Conservation (phyloP, 2,888 invertebrate genomes). For the Seira ritae region DNA sequence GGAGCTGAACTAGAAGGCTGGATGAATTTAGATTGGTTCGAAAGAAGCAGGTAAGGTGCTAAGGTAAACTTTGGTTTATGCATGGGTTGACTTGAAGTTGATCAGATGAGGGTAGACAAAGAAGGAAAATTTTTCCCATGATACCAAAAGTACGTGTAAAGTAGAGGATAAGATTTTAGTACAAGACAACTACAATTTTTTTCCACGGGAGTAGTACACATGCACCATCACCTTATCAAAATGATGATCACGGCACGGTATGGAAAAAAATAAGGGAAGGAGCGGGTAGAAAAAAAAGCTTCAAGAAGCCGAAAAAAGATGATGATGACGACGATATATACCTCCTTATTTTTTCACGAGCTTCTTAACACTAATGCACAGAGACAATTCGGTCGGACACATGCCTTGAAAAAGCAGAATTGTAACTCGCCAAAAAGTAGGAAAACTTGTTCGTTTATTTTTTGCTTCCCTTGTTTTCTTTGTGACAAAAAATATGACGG, state of each 20-base stretch:
- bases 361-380: background rate
- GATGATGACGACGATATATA: background rate
- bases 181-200: background rate
- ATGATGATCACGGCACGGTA: conserved; percentile 9
- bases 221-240: conserved; percentile 7
- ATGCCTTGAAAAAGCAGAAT: too few relatives aligned
- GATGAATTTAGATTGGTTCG: conserved; percentile 19
- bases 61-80: conserved; percentile 10
- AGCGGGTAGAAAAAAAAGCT: background rate
- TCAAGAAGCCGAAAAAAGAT: background rate
- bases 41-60: background rate
- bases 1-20: background rate
- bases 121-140: conserved; percentile 17
- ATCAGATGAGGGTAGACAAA: conserved; percentile 19
- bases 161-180: conserved; percentile 3
- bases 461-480: too few relatives aligned
- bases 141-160: background rate
- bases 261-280: conserved; percentile 1
- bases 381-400: conserved; percentile 9
- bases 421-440: too few relatives aligned
- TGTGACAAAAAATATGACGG: background rate
- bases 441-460: too few relatives aligned
- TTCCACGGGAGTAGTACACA: background rate
- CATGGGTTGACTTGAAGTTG: conserved; percentile 10
- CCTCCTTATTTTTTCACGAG: background rate